A percentile compares a stretch with the other conserved stretches of the same genome.
These are phyloP conservation scores for Agapornis roseicollis DNA, from an alignment of 2,113 vertebrate species.

Conservation along the genomic window DNA sequence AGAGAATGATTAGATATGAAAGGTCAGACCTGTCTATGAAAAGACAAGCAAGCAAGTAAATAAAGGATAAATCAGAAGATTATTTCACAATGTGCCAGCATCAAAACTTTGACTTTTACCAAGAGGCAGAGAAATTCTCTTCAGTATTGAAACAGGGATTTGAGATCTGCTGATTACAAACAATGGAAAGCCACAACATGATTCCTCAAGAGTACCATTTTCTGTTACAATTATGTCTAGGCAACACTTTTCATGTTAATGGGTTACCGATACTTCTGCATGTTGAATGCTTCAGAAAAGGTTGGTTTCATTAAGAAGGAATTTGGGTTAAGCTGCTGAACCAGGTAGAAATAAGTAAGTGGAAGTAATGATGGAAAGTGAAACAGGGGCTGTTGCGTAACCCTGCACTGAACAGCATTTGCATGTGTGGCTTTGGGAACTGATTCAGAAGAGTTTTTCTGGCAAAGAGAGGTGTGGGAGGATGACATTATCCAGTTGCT, in stretches of 20 bases:
- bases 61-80: not conserved
- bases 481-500: not conserved
- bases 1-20: not conserved
- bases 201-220: not conserved
- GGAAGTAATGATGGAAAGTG: not conserved
- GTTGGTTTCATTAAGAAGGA: not conserved
- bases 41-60: not conserved
- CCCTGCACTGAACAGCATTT: not conserved
- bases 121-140: not conserved
- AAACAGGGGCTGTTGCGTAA: not conserved
- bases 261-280: not conserved
- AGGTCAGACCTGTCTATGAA: constrained; percentile 1
- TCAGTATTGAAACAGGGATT: not conserved
- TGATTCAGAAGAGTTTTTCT: not conserved
- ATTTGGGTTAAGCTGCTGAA: not conserved
- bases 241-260: not conserved
- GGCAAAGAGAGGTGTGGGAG: not conserved
- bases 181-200: not conserved
- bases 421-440: not conserved
- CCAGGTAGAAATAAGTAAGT: not conserved
- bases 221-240: not conserved
- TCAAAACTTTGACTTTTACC: not conserved
- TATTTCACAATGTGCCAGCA: not conserved
- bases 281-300: not conserved
- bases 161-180: not conserved